Evolutionary conservation across 2,888 invertebrate genomes (phyloP).

Genomic region (Labia minor): DNA sequence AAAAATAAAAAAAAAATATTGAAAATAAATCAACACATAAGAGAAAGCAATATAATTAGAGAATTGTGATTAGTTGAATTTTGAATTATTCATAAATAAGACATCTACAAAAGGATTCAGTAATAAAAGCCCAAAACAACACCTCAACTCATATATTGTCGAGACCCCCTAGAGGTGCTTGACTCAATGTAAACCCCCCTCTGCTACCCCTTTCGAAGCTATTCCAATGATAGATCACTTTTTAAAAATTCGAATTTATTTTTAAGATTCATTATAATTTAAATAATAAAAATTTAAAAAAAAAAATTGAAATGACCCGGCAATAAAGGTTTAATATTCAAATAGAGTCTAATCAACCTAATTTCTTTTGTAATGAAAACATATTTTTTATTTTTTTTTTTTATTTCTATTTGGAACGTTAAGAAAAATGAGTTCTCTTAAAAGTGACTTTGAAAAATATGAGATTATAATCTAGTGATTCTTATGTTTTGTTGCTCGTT

Average conservation of each 20-base stretch:
- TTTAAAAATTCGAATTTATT: background rate
- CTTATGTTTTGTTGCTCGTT: background rate
- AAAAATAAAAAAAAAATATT: too few species aligned
- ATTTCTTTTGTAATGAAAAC: constrained; percentile 2
- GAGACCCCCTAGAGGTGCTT: too few species aligned
- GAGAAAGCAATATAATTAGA: too few species aligned
- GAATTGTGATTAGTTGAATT: too few species aligned
- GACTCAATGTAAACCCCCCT: background rate
- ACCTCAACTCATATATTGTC: too few species aligned
- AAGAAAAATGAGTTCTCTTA: constrained; percentile 5
- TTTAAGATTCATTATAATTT: background rate
- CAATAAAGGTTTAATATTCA: background rate
- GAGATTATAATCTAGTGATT: constrained; percentile 3
- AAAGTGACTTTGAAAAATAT: constrained; percentile 13
- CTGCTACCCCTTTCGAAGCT: background rate
- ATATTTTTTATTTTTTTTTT: background rate
- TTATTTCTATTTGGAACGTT: background rate
- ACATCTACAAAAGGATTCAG: too few species aligned
- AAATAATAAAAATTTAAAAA: background rate
- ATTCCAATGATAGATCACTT: background rate
- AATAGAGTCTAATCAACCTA: background rate
- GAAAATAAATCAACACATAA: too few species aligned
- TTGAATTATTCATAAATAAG: too few species aligned
- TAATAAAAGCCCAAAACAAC: too few species aligned
- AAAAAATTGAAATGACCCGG: background rate